phyloP scores from a whole-genome alignment of 1,140 invertebrate genomes.

The Pinna nobilis region DNA sequence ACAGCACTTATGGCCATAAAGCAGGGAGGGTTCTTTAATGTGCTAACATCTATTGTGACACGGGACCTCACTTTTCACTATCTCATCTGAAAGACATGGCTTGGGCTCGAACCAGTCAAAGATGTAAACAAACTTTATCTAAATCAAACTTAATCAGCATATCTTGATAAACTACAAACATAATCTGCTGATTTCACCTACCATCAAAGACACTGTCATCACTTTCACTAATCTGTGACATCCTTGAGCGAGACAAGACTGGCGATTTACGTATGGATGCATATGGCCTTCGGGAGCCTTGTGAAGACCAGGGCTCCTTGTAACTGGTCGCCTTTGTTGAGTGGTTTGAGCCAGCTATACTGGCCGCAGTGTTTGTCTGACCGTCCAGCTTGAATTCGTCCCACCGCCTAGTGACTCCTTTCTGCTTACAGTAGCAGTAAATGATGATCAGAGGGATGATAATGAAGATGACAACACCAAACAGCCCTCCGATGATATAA shows the following conservation, averaged over 20 bases:
- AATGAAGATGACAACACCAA: slow-evolving; percentile 42
- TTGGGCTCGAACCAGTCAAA: too few relatives aligned
- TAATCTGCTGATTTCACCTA: not conserved
- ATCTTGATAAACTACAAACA: not conserved
- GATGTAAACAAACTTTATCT: too few relatives aligned
- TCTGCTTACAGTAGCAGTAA: slow-evolving; percentile 37
- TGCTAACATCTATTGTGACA: too few relatives aligned
- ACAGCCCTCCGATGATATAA: slow-evolving; percentile 54
- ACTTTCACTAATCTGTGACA: slow-evolving; percentile 9
- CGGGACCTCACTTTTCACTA: too few relatives aligned
- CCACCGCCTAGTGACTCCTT: slow-evolving; percentile 49
- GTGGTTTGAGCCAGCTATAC: not conserved
- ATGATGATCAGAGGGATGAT: slow-evolving; percentile 40
- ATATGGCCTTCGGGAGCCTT: slow-evolving; percentile 25
- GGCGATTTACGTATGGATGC: slow-evolving; percentile 18
- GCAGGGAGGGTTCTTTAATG: too few relatives aligned
- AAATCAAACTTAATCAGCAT: not conserved
- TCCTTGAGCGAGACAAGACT: not conserved
- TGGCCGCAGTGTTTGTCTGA: slow-evolving; percentile 23
- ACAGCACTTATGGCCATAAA: too few relatives aligned
- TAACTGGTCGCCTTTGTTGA: slow-evolving; percentile 1
- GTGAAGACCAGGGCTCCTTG: slow-evolving; percentile 24
- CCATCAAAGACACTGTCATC: slow-evolving; percentile 49
- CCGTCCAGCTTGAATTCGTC: slow-evolving; percentile 40
- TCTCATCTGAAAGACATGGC: too few relatives aligned